Conservation (phyloP, 2,797 vertebrate species). For the Sternotherus odoratus region DNA sequence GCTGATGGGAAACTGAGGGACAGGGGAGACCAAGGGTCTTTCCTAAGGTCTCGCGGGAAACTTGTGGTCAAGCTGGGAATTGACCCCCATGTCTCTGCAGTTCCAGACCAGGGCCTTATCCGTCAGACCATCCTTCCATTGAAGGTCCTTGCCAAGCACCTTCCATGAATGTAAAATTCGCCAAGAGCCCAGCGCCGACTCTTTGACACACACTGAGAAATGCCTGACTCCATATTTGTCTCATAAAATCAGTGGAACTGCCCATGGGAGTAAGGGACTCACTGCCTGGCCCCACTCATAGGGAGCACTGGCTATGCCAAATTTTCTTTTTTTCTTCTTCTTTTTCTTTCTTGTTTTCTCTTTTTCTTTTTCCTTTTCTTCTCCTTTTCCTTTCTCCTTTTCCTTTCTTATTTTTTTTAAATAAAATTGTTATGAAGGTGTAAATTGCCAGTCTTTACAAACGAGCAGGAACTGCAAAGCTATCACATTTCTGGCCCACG, state of each 20-base stretch:
- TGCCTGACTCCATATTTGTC: neutral
- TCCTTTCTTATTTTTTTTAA: too few relatives aligned
- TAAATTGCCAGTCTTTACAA: neutral
- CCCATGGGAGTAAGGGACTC: neutral
- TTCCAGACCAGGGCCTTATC: neutral
- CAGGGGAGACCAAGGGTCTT: neutral
- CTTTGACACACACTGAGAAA: neutral
- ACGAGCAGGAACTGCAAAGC: neutral
- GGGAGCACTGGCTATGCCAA: neutral
- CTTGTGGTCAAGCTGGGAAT: neutral
- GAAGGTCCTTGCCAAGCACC: neutral
- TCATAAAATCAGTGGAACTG: neutral
- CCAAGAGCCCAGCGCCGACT: neutral
- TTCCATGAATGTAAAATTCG: neutral
- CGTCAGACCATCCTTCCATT: neutral
- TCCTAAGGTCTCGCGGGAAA: neutral
- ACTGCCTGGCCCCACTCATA: rapidly evolving
- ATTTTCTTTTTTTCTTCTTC: neutral
- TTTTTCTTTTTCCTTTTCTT: too few relatives aligned
- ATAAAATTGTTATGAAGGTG: neutral
- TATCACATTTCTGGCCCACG: conserved; percentile 1
- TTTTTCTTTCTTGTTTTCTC: too few relatives aligned
- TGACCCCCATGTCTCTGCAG: neutral
- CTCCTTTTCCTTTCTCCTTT: too few relatives aligned
- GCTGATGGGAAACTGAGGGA: neutral